These are phyloP conservation scores for Acomys russatus DNA, from an alignment of 2,797 vertebrate species.

Conservation along the genomic window DNA sequence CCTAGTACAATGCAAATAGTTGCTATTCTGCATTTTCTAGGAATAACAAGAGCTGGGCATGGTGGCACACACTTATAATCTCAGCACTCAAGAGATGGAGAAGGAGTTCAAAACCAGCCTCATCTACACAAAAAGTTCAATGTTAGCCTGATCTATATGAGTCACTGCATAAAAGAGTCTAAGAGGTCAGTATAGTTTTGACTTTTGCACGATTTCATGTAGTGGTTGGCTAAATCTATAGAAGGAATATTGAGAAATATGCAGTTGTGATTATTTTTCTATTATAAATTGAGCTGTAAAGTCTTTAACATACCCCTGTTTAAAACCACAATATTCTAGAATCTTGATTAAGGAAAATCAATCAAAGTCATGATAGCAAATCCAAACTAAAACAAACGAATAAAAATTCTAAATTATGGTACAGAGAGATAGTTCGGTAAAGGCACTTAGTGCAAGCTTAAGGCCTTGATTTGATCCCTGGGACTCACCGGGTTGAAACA, in stretches of 20 bases:
- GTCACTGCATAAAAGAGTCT: neutral
- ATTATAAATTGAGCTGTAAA: neutral
- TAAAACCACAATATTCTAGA: neutral
- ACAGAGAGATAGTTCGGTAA: neutral
- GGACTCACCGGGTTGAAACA: neutral
- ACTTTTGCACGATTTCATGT: neutral
- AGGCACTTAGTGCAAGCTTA: neutral
- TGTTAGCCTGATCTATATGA: neutral
- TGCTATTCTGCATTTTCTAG: neutral
- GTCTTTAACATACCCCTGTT: neutral
- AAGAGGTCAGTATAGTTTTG: neutral
- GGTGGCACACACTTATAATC: neutral
- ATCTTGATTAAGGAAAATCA: constrained; percentile 25
- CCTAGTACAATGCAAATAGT: neutral
- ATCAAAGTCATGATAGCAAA: constrained; percentile 23
- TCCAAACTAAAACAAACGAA: neutral
- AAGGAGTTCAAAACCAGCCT: neutral
- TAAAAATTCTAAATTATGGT: neutral
- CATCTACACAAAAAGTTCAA: neutral
- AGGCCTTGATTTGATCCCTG: neutral
- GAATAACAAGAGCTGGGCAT: neutral
- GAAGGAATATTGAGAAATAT: neutral
- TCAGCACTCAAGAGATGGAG: neutral
- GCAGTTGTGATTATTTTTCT: neutral
- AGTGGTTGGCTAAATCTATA: neutral